Evolutionary conservation across 2,888 invertebrate genomes (phyloP).

Genomic region (Epinotia ramella): DNA sequence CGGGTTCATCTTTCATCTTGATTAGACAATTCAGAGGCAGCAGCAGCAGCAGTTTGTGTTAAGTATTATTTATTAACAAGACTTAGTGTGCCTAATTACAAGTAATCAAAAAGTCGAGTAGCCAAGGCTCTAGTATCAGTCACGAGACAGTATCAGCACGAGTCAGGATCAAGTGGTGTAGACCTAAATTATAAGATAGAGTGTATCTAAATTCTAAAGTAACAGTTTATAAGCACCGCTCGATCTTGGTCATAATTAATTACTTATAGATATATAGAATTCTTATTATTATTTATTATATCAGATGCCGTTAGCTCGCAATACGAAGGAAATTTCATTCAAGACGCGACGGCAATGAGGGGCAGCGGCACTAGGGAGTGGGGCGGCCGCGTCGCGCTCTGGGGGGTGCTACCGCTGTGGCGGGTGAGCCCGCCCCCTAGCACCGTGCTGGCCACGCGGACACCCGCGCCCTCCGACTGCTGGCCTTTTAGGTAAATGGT

Average conservation of each 20-base stretch:
- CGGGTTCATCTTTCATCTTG: neutral
- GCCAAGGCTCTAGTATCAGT: too few relatives aligned
- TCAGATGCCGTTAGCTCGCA: constrained; percentile 47
- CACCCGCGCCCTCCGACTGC: constrained; percentile 74
- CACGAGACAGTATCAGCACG: too few relatives aligned
- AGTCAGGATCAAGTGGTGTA: too few relatives aligned
- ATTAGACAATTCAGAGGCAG: neutral
- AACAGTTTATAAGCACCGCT: too few relatives aligned
- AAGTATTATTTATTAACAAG: neutral
- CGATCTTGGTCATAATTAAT: neutral
- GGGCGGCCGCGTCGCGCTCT: constrained; percentile 71
- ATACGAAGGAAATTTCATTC: constrained; percentile 57
- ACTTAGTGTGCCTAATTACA: neutral
- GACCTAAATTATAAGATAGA: too few relatives aligned
- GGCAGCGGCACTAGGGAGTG: constrained; percentile 69
- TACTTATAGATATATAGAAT: neutral
- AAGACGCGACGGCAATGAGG: constrained; percentile 58
- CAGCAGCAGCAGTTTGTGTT: neutral
- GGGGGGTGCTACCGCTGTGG: constrained; percentile 77
- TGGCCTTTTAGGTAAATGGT: constrained; percentile 75
- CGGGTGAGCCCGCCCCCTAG: constrained; percentile 69
- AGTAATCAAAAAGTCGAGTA: too few relatives aligned
- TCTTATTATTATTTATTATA: neutral
- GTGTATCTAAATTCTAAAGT: too few relatives aligned
- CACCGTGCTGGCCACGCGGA: constrained; percentile 69